Percentiles rank a stretch among this genome's conserved stretches.
phyloP scores from a whole-genome alignment of 2,113 vertebrate genomes.

The Ailuropoda melanoleuca region DNA sequence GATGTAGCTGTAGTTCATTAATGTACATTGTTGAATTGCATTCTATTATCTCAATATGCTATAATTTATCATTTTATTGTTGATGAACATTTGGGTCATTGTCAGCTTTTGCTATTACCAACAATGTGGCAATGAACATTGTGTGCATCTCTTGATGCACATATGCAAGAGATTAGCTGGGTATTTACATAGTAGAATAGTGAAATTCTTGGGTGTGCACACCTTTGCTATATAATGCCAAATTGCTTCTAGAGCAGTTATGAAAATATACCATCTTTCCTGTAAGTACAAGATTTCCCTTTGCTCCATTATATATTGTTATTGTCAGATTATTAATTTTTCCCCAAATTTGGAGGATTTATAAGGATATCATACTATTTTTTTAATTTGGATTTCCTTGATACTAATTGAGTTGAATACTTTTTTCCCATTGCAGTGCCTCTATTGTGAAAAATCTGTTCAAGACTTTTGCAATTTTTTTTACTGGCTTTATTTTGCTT shows the following conservation, averaged over 20 bases:
- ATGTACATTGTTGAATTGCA: not conserved
- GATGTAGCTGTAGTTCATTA: not conserved
- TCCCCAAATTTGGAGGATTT: not conserved
- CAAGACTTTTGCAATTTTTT: not conserved
- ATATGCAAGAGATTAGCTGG: not conserved
- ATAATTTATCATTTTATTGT: not conserved
- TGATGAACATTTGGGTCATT: not conserved
- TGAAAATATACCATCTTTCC: not conserved
- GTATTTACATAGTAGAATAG: not conserved
- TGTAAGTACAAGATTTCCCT: not conserved
- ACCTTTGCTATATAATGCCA: not conserved
- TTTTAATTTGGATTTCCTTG: not conserved
- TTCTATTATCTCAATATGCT: not conserved
- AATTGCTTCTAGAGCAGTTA: not conserved
- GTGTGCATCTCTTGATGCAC: not conserved
- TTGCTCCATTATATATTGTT: not conserved
- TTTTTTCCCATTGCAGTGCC: not conserved
- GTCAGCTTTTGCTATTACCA: not conserved
- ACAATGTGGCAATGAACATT: not conserved
- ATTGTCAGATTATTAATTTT: not conserved
- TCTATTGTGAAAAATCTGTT: not conserved
- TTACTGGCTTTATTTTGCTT: not conserved
- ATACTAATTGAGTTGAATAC: not conserved
- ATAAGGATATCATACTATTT: not conserved
- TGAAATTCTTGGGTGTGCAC: not conserved